These are phyloP conservation scores for Coptodon bakossiorum DNA, from an alignment of 2,113 vertebrate genomes.

Conservation along the genomic window DNA sequence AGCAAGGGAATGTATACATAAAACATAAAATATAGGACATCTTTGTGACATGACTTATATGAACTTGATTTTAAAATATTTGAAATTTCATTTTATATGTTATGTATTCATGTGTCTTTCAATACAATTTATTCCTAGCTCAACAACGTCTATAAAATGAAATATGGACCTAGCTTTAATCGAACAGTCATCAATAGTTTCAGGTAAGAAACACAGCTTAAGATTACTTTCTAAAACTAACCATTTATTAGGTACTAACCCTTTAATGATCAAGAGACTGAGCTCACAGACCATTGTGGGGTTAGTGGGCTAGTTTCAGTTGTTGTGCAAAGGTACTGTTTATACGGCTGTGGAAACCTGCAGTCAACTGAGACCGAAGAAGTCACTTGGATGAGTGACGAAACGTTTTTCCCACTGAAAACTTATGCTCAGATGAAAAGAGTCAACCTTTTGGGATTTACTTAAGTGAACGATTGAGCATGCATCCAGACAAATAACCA, in stretches of 20 bases:
- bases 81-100: background rate
- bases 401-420: background rate
- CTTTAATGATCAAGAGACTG: background rate
- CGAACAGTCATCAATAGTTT: background rate
- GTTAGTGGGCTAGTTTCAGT: background rate
- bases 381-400: background rate
- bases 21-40: background rate
- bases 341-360: background rate
- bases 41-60: background rate
- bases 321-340: background rate
- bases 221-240: background rate
- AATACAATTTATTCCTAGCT: background rate
- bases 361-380: background rate
- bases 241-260: background rate
- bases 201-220: background rate
- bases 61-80: background rate
- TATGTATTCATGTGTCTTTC: background rate
- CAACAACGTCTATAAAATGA: accelerated
- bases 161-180: background rate
- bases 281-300: background rate
- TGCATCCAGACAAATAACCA: background rate
- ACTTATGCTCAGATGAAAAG: background rate
- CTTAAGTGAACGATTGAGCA: background rate
- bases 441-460: background rate
- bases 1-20: background rate